Conservation (phyloP, 1,140 invertebrate species). For the Stegodyphus dumicola region DNA sequence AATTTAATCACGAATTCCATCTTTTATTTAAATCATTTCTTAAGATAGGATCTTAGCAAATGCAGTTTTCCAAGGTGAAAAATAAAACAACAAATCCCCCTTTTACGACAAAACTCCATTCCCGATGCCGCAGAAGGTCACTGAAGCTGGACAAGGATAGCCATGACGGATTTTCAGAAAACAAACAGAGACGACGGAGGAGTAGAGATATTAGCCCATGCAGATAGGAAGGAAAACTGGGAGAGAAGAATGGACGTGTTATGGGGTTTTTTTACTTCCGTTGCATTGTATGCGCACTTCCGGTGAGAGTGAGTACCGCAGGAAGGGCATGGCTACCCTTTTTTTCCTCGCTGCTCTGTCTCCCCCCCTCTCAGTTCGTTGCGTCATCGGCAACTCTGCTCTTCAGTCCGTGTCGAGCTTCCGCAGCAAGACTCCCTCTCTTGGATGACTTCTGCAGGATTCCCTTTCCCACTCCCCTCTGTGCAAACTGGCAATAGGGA, state of each 20-base stretch:
- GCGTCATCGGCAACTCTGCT: constrained; percentile 26
- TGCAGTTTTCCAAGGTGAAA: too few species aligned
- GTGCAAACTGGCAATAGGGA: neutral
- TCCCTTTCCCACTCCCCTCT: too few species aligned
- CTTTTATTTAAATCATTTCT: too few species aligned
- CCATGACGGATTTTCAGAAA: neutral
- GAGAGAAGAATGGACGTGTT: neutral
- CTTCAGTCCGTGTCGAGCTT: constrained; percentile 45
- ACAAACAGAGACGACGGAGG: neutral
- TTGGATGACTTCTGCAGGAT: too few species aligned
- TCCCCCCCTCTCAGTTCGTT: constrained; percentile 2
- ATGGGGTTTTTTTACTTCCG: constrained; percentile 47
- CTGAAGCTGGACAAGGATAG: constrained; percentile 1
- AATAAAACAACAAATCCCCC: too few species aligned
- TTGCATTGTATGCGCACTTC: constrained; percentile 44
- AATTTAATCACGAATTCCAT: too few species aligned
- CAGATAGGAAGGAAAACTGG: neutral
- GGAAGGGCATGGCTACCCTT: constrained; percentile 30
- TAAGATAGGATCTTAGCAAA: too few species aligned
- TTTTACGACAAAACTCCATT: too few species aligned
- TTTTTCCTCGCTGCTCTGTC: constrained; percentile 1
- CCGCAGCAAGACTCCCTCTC: neutral
- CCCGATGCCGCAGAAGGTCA: neutral
- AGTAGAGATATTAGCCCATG: neutral
- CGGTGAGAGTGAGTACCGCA: constrained; percentile 44